Base-by-base conservation (phyloP, 2,113 vertebrate genomes). In the Mionectes macconnelli region DNA sequence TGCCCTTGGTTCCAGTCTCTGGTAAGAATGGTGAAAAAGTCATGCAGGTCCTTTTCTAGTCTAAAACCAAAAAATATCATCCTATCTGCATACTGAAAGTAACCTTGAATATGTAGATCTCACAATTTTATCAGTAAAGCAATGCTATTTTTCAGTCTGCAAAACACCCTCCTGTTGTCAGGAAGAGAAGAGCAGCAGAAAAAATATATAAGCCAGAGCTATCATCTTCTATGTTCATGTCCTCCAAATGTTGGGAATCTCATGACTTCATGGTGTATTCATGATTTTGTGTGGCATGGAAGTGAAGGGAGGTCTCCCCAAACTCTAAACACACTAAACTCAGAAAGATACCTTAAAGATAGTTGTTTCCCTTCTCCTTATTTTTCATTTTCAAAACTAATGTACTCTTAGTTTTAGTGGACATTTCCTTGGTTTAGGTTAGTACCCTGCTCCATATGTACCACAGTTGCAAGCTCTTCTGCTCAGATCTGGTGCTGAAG, bases 311-410 rank as follows among this genome's bases (percentile, higher is more conserved):
- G 9, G 35, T 47, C 33, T 19, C 11, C 20, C 24, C n/a, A 67
- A 87, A 68, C 5, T 8, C 12, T 33, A 16, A 90, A 63, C 17
- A 8, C 22, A 53, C 20, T 37, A 44, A 91, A 55, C 4, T 33
- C 28, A 59, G 11, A 16, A n/a, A 14, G n/a, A 64, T 49, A 23
- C 22, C 37, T 67, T 80, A 35, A 59, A 42, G 12, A 28, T 3
- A 0, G 2, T 52, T 69, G 4, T 6, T 49, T 69, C 76, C 37
- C 13, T 68, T 52, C 25, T 49, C 1, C 1, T 35, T n/a, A 35
- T n/a, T 44, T 22, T 21, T 53, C 60, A 25, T 53, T 30, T 9
- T 59, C 16, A 76, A 68, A 84, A 16, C 3, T 12, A 39, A 39
- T 16, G 4, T 57, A n/a, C 56, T 77, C 42, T 40, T 73, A 23